Evolutionary conservation across 2,888 invertebrate species (phyloP), one percentile per base, ranked within the genome.

Genomic region (Spilosoma lubricipeda): DNA sequence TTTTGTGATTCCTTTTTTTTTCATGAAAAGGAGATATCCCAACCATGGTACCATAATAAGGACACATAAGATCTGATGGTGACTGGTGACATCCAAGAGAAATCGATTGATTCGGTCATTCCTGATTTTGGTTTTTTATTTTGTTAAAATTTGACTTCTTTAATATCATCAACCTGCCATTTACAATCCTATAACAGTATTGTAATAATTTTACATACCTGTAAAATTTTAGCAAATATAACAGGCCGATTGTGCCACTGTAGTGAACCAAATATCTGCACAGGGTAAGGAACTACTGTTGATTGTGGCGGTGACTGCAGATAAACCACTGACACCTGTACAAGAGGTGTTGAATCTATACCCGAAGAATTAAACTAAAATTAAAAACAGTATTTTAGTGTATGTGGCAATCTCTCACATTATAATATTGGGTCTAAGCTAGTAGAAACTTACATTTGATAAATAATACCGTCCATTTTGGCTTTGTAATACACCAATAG

Each of bases 181-280:
- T 8, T 20, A 39, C 23, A 63, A 63, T 36, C 8, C 5, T 5
- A 20, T 48, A 36, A 7, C 36, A 65, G 18, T 13, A 3, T 13
- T 39, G 39, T 39, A 39, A 36, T 0, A 39, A 13, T 13, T 36
- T n/a, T 3, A 36, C 11, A 39, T 36, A 66, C 94, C 91, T 95
- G 93, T 64, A 95, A 42, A 45, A 94, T 80, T 68, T 87, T 92
- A 3, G 89, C 92, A 87, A 88, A 91, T 76, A 95, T 87, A 59
- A 94, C 90, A 2, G 94, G 94, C 70, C 85, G 83, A 9, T 86
- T 87, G 72, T 85, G 88, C 94, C 94, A 94, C 72, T 91, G 90
- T 67, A 93, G 69, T 13, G 87, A 89, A 0, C 95, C 95, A 89
- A 94, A 94, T 9, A 95, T 75, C 79, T 95, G 95, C 0, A 93